These are phyloP conservation scores for Muscidifurax raptorellus DNA, from an alignment of 1,140 invertebrate species.

Conservation along the genomic window DNA sequence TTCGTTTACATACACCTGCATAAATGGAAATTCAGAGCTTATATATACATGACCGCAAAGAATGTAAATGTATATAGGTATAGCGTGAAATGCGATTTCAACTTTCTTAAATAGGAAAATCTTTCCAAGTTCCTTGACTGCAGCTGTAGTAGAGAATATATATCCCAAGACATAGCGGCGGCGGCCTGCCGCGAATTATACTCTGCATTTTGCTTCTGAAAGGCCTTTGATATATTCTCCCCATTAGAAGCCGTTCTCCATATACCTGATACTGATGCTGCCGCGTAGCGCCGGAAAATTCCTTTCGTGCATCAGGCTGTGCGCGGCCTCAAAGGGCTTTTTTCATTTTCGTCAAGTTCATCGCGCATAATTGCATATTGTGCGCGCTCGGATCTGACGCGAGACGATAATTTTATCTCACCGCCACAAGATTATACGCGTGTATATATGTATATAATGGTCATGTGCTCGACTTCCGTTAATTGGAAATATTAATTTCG, in stretches of 20 bases:
- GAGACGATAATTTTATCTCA: background rate
- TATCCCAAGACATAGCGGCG: background rate
- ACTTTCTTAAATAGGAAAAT: constrained; percentile 6
- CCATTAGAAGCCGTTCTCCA: background rate
- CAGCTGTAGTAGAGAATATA: background rate
- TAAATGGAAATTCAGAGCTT: background rate
- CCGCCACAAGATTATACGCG: background rate
- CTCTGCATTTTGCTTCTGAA: constrained; percentile 23
- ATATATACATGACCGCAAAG: background rate
- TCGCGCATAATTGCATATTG: background rate
- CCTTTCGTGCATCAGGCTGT: background rate
- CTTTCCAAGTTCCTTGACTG: background rate
- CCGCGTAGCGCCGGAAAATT: constrained; percentile 18
- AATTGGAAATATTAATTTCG: background rate
- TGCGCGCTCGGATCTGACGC: background rate
- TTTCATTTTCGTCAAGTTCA: background rate
- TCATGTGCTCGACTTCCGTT: background rate
- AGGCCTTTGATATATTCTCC: constrained; percentile 29
- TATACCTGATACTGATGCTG: background rate
- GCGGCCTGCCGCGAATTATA: constrained; percentile 14
- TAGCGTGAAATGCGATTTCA: background rate
- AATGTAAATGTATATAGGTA: background rate
- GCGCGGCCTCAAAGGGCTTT: background rate
- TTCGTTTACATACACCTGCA: too few species aligned
- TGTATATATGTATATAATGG: background rate